Evolutionary conservation across 2,797 vertebrate genomes (phyloP).

Genomic region (Pseudocheirus occidentalis): DNA sequence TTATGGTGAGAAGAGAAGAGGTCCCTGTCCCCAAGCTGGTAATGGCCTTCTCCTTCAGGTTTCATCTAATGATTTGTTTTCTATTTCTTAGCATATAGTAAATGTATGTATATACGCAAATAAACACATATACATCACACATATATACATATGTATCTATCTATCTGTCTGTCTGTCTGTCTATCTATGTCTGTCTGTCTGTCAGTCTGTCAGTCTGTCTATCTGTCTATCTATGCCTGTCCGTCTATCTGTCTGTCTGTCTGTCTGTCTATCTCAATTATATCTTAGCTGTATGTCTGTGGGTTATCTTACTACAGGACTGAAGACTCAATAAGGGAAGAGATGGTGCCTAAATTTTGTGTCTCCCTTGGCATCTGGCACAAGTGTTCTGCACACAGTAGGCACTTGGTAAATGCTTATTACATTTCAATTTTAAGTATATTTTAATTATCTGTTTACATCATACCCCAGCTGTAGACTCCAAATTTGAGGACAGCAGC

Average conservation of each 20-base stretch:
- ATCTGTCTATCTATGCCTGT: no score
- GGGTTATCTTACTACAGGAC: background rate
- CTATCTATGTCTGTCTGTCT: no score
- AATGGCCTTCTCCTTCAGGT: background rate
- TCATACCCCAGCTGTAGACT: background rate
- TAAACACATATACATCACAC: no score
- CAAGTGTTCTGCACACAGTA: background rate
- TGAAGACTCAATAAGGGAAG: background rate
- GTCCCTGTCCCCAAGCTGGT: rapidly evolving
- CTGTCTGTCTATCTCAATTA: no score
- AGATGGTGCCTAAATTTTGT: background rate
- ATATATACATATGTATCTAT: no score
- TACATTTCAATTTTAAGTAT: background rate
- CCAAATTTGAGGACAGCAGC: background rate
- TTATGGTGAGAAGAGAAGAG: background rate
- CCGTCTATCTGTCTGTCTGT: no score
- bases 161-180: no score
- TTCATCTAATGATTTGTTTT: background rate
- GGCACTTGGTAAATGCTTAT: background rate
- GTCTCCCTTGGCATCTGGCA: background rate
- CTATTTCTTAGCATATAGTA: background rate
- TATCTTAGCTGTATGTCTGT: background rate
- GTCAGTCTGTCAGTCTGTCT: no score
- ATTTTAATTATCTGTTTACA: background rate
- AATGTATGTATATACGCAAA: rapidly evolving